A percentile compares a stretch with the other conserved stretches of the same genome.
phyloP scores from a whole-genome alignment of 2,797 vertebrate species.

The Percopsis omiscomaycus region DNA sequence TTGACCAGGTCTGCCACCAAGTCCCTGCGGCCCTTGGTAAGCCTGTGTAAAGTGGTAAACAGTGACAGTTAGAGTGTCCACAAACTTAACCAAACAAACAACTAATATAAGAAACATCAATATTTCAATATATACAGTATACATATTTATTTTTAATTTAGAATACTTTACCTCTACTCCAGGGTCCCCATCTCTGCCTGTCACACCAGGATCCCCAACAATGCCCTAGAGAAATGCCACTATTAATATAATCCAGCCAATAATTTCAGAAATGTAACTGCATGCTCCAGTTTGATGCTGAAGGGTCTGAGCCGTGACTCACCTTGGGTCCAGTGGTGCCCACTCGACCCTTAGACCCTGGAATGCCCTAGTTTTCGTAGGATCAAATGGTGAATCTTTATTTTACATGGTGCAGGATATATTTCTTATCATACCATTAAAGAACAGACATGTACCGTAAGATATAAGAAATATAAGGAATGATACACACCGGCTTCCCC shows the following conservation, averaged over 20 bases:
- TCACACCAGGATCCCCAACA: constrained; percentile 78
- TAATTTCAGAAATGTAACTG: constrained; percentile 12
- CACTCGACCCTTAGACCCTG: constrained; percentile 66
- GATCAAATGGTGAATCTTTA: constrained; percentile 13
- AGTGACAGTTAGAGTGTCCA: constrained; percentile 1
- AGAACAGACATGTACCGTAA: neutral
- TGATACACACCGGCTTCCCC: constrained; percentile 77
- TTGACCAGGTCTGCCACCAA: constrained; percentile 68
- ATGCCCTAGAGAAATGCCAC: constrained; percentile 72
- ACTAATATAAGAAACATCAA: neutral
- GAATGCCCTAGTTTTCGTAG: constrained; percentile 69
- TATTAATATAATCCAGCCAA: constrained; percentile 12
- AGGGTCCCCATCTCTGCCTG: constrained; percentile 78
- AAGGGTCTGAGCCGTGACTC: constrained; percentile 17
- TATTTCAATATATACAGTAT: neutral
- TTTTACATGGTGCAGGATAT: neutral
- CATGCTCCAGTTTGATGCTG: neutral
- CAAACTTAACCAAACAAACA: neutral
- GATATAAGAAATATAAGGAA: neutral
- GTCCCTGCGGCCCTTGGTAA: constrained; percentile 83
- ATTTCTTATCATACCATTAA: no score
- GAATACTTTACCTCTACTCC: constrained; percentile 77
- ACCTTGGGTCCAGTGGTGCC: constrained; percentile 78
- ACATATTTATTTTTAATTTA: neutral
- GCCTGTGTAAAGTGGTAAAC: constrained; percentile 63